Percentiles rank a stretch among this genome's conserved stretches.
phyloP scores from a whole-genome alignment of 2,797 vertebrate genomes.

The Sebastes oblongus region DNA sequence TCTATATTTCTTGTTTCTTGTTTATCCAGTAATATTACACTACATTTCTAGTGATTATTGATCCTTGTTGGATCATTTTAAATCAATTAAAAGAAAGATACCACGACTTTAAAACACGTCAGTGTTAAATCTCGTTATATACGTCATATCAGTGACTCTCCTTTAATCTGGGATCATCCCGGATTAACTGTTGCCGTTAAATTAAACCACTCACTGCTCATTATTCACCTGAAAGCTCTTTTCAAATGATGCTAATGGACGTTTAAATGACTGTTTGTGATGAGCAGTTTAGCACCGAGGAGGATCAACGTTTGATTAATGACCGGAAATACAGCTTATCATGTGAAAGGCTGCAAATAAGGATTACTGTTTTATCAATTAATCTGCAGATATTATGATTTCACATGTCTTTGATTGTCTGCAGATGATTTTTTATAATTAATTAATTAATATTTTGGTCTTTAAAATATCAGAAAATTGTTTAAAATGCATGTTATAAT shows the following conservation, averaged over 20 bases:
- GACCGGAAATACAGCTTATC: not conserved
- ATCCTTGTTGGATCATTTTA: not conserved
- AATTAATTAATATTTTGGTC: too few species aligned
- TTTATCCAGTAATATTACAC: not conserved
- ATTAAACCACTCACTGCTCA: conserved; percentile 28
- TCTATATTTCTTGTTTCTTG: not conserved
- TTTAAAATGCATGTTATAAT: too few species aligned
- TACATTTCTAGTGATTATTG: not conserved
- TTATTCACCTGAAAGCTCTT: not conserved
- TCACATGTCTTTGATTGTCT: too few species aligned
- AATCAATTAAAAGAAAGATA: not conserved
- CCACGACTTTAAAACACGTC: not conserved
- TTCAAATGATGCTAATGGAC: not conserved
- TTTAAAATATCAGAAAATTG: too few species aligned
- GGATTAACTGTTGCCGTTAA: not conserved
- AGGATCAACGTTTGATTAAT: not conserved
- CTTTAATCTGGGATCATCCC: conserved; percentile 53
- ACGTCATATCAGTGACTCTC: not conserved
- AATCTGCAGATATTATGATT: not conserved
- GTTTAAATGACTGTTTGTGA: not conserved
- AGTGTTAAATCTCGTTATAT: not conserved
- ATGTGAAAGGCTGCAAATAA: not conserved
- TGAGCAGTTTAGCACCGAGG: not conserved
- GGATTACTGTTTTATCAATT: not conserved
- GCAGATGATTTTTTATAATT: too few species aligned